Percentiles rank a stretch among this genome's conserved stretches.
phyloP scores from a whole-genome alignment of 2,797 vertebrate genomes.

The Carapus acus region DNA sequence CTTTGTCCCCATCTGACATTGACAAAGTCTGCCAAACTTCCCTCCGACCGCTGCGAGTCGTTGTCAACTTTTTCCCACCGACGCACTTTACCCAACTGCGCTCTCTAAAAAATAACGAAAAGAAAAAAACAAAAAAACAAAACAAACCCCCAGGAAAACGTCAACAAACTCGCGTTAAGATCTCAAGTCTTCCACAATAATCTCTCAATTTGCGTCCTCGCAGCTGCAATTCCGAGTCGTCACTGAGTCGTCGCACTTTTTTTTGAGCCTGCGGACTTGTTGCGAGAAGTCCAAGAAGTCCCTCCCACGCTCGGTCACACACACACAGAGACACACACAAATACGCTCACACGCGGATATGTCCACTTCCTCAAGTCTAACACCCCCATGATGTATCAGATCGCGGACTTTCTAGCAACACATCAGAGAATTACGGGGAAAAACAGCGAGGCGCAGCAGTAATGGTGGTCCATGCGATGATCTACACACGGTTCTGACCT shows the following conservation, averaged over 20 bases:
- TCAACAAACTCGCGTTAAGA: not conserved
- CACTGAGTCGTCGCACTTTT: constrained; percentile 34
- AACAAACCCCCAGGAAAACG: too few relatives aligned
- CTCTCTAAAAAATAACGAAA: too few relatives aligned
- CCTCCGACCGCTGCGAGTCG: not conserved
- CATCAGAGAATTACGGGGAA: too few relatives aligned
- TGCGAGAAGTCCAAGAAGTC: constrained; percentile 55
- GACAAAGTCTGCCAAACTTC: not conserved
- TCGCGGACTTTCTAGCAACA: too few relatives aligned
- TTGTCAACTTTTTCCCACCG: constrained; percentile 18
- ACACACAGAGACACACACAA: not conserved
- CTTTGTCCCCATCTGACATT: not conserved
- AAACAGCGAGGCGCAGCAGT: too few relatives aligned
- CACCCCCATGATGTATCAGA: too few relatives aligned
- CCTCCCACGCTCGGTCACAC: constrained; percentile 58
- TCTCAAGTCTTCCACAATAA: not conserved
- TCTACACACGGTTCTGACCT: too few relatives aligned
- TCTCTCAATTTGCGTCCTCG: not conserved
- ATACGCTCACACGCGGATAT: constrained; percentile 14
- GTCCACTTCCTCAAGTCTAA: constrained; percentile 1
- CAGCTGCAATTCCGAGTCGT: constrained; percentile 14
- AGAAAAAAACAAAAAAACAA: too few relatives aligned
- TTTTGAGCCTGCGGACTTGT: constrained; percentile 46
- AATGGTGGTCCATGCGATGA: too few relatives aligned
- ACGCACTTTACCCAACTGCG: constrained; percentile 35